A percentile compares a stretch with the other conserved stretches of the same genome.
Evolutionary conservation across 1,140 invertebrate species (phyloP).

Genomic region (Musca domestica): DNA sequence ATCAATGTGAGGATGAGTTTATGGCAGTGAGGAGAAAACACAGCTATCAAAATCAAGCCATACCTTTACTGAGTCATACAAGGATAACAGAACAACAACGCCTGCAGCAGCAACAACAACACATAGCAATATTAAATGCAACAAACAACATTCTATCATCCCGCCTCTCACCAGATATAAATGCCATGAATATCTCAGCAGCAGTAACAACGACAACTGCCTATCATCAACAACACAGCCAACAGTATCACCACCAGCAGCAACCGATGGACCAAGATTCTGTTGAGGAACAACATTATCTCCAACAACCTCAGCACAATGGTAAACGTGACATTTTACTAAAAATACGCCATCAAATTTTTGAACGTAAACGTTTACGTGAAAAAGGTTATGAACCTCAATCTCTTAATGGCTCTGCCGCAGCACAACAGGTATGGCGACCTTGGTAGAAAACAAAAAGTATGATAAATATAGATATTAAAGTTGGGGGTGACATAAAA

Average conservation of each 20-base stretch:
- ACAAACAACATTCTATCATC: slow-evolving; percentile 10
- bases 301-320: slow-evolving; percentile 19
- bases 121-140: background rate
- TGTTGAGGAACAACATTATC: too few relatives aligned
- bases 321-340: slow-evolving; percentile 40
- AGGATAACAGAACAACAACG: background rate
- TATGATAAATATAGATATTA: background rate
- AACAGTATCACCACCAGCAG: background rate
- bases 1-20: too few relatives aligned
- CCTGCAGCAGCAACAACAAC: background rate
- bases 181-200: slow-evolving; percentile 8
- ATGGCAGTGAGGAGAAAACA: background rate
- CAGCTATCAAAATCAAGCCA: slow-evolving; percentile 5
- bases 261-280: background rate
- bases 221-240: slow-evolving; percentile 31
- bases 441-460: slow-evolving; percentile 36
- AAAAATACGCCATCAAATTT: slow-evolving; percentile 49
- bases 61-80: background rate
- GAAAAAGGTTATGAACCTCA: slow-evolving; percentile 26
- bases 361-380: slow-evolving; percentile 39
- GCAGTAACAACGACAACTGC: slow-evolving; percentile 3
- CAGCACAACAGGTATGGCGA: slow-evolving; percentile 36
- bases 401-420: slow-evolving; percentile 30
- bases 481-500: background rate
- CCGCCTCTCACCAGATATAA: slow-evolving; percentile 15